phyloP scores from a whole-genome alignment of 2,113 vertebrate genomes.

The Salvator merianae region DNA sequence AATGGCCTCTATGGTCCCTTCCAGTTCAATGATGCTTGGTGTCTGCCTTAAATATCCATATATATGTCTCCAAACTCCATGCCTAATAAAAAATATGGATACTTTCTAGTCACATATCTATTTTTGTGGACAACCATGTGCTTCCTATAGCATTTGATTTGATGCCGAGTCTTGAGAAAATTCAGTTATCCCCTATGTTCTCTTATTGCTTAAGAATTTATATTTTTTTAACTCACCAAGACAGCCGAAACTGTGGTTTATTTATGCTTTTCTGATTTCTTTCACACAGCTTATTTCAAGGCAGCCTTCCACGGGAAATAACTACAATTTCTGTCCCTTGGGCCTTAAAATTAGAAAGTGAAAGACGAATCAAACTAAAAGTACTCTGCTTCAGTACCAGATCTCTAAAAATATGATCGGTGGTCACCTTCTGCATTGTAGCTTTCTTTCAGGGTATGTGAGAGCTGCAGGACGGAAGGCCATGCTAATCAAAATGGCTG shows the following conservation, averaged over 20 bases:
- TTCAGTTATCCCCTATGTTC: conserved; percentile 1
- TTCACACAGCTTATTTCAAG: background rate
- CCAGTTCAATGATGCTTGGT: too few species aligned
- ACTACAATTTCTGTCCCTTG: background rate
- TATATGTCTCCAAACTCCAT: too few species aligned
- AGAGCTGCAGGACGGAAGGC: background rate
- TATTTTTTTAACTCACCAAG: background rate
- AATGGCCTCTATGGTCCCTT: too few species aligned
- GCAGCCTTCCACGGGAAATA: background rate
- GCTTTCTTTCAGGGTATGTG: conserved; percentile 33
- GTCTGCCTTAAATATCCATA: too few species aligned
- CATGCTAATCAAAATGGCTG: conserved; percentile 17
- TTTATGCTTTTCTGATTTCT: background rate
- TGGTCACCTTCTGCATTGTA: conserved; percentile 13
- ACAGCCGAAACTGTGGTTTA: conserved; percentile 9
- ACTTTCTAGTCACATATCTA: background rate
- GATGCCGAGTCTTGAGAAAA: conserved; percentile 31
- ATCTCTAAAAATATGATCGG: conserved; percentile 3
- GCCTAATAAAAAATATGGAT: too few species aligned
- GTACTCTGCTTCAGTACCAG: background rate
- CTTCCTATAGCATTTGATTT: too few species aligned
- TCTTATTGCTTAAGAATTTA: background rate
- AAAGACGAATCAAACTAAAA: background rate
- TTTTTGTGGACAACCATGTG: background rate
- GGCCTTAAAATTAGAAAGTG: conserved; percentile 1